phyloP scores from a whole-genome alignment of 2,797 vertebrate genomes.

The Champsocephalus esox region DNA sequence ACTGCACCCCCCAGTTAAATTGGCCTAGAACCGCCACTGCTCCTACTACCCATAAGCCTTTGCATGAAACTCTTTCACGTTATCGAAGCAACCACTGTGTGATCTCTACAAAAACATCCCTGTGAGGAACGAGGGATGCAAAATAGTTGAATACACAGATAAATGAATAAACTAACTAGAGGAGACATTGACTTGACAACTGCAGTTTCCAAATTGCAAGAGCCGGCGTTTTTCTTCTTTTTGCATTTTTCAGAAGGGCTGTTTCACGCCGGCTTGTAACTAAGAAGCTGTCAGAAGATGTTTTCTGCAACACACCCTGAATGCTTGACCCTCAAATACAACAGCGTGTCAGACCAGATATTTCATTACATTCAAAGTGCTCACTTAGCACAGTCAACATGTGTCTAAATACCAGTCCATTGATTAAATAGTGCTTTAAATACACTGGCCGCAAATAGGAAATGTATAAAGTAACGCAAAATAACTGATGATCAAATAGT shows the following conservation, averaged over 20 bases:
- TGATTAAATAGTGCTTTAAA: not conserved
- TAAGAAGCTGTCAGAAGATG: constrained; percentile 8
- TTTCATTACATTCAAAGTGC: constrained; percentile 6
- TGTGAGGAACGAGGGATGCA: constrained; percentile 3
- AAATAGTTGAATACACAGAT: not conserved
- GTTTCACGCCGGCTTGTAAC: not conserved
- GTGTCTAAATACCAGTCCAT: not conserved
- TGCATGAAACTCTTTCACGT: constrained; percentile 21
- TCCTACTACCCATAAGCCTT: constrained; percentile 38
- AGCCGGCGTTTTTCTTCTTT: not conserved
- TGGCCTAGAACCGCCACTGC: too few species aligned
- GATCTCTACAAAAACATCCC: constrained; percentile 13
- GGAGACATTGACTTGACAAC: not conserved
- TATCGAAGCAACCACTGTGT: not conserved
- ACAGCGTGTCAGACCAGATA: not conserved
- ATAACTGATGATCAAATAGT: too few species aligned
- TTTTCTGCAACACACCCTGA: not conserved
- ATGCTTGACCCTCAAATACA: not conserved
- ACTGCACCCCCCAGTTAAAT: too few species aligned
- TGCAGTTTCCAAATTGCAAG: not conserved
- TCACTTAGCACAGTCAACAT: not conserved
- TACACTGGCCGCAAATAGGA: too few species aligned
- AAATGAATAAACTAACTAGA: constrained; percentile 1
- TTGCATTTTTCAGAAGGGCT: not conserved
- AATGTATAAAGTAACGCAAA: too few species aligned